Evolutionary conservation across 2,888 invertebrate species (phyloP).

Genomic region (Aspidiotus rigidus): DNA sequence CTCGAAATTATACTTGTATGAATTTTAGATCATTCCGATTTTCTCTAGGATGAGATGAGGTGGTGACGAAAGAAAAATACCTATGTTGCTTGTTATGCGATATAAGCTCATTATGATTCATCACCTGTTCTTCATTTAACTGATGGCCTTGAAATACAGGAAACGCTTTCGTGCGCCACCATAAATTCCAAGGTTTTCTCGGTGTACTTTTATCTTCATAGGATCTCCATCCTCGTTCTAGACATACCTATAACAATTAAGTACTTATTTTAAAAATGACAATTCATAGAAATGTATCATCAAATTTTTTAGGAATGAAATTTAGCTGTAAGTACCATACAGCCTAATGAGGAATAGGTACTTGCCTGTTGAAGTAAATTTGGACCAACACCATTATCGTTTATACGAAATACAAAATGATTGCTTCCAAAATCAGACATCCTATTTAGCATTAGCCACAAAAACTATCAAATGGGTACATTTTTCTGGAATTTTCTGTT

Average conservation of each 20-base stretch:
- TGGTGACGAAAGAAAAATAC: too few species aligned
- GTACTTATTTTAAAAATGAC: background rate
- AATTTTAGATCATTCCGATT: too few species aligned
- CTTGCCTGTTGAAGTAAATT: slow-evolving; percentile 61
- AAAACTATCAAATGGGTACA: too few species aligned
- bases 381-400: slow-evolving; percentile 66
- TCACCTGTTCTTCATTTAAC: slow-evolving; percentile 61
- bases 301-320: too few species aligned
- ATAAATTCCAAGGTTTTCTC: slow-evolving; percentile 68
- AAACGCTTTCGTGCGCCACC: slow-evolving; percentile 75
- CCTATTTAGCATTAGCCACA: too few species aligned
- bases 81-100: too few species aligned
- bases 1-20: too few species aligned
- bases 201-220: slow-evolving; percentile 52
- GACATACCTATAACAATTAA: slow-evolving; percentile 43
- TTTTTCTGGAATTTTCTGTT: too few species aligned
- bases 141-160: slow-evolving; percentile 57
- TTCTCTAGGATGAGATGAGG: too few species aligned
- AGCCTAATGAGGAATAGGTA: background rate
- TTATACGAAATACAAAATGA: slow-evolving; percentile 64
- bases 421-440: slow-evolving; percentile 47
- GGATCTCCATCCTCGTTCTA: slow-evolving; percentile 66
- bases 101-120: too few species aligned
- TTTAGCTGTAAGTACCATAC: too few species aligned
- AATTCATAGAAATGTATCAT: background rate